Conservation (phyloP, 2,797 vertebrate species). For the Sebastes kiyomatsui region DNA sequence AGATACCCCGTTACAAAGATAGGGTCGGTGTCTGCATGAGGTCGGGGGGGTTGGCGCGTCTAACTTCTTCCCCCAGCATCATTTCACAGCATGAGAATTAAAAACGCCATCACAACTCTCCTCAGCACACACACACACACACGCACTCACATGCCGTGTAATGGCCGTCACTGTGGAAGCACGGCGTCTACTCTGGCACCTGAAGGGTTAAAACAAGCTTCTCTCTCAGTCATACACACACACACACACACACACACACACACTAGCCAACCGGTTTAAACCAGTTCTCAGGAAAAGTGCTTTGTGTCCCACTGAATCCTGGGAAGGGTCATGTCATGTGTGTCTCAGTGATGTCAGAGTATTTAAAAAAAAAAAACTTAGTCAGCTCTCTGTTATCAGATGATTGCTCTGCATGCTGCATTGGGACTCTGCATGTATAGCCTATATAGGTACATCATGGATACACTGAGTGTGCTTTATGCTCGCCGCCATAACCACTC, state of each 20-base stretch:
- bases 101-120: constrained; percentile 5
- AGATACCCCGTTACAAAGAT: constrained; percentile 65
- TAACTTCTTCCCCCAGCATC: constrained; percentile 46
- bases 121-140: neutral
- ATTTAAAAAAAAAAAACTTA: constrained; percentile 82
- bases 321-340: constrained; percentile 98
- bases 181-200: constrained; percentile 46
- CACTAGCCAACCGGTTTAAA: constrained; percentile 89
- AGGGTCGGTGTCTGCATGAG: constrained; percentile 53
- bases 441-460: constrained; percentile 37
- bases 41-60: neutral
- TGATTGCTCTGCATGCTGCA: constrained; percentile 28
- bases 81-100: constrained; percentile 16
- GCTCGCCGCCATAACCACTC: constrained; percentile 16
- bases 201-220: constrained; percentile 90
- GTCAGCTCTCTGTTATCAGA: constrained; percentile 80
- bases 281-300: constrained; percentile 96
- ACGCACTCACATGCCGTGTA: constrained; percentile 34
- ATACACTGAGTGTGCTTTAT: constrained; percentile 33
- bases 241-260: constrained; percentile 67
- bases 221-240: constrained; percentile 70
- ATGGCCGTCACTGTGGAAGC: constrained; percentile 60
- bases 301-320: constrained; percentile 94
- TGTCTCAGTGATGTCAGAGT: constrained; percentile 92
- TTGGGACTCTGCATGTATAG: constrained; percentile 17